Conservation (phyloP, 92 coral and sea anemone genomes). For the Galaxea fascicularis region DNA sequence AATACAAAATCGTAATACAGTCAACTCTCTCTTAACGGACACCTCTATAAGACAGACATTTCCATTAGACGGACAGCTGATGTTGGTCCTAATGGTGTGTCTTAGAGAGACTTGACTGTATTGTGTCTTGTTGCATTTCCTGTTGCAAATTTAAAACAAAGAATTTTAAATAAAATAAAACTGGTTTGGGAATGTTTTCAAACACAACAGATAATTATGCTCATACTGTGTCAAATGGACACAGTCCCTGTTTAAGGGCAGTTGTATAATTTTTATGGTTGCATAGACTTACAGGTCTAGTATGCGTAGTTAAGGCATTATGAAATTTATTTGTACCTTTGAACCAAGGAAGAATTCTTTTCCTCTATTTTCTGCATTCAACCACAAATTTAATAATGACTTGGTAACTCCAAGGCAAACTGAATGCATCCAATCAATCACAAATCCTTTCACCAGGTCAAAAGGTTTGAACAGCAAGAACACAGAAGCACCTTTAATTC, state of each 20-base stretch:
- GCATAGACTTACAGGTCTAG: no score
- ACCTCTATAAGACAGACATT: no score
- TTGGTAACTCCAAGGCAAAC: slow-evolving; percentile 71
- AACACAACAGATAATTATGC: background rate
- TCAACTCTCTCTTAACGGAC: no score
- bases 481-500: slow-evolving; percentile 73
- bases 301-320: no score
- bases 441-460: slow-evolving; percentile 68
- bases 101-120: no score
- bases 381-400: slow-evolving; percentile 47
- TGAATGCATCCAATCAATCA: slow-evolving; percentile 66
- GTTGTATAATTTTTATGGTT: background rate
- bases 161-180: no score
- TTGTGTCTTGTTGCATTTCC: background rate
- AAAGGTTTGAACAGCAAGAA: slow-evolving; percentile 57
- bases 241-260: background rate
- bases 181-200: background rate
- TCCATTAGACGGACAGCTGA: no score
- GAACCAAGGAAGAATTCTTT: slow-evolving; percentile 62
- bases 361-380: slow-evolving; percentile 43
- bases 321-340: slow-evolving; percentile 41
- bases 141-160: no score
- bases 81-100: no score
- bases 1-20: no score
- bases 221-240: background rate